Percentiles rank a stretch among this genome's conserved stretches.
Conservation (phyloP, 2,888 invertebrate genomes). For the Melitaea athalia region DNA sequence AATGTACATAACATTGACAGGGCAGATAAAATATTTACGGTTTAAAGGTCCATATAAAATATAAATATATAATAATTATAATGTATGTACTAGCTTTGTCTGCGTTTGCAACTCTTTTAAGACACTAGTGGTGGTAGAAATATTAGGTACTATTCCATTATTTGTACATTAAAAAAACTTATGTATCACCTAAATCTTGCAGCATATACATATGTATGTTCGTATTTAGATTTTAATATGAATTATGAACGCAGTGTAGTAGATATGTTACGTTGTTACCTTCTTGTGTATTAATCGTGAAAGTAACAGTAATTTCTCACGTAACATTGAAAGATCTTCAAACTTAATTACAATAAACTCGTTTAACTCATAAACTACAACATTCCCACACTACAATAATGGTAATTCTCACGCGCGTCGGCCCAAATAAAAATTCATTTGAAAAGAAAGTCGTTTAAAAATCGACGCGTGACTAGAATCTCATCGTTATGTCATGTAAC, state of each 20-base stretch:
- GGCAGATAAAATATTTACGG: too few species aligned
- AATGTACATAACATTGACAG: too few species aligned
- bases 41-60: too few species aligned
- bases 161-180: too few species aligned
- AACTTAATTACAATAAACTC: constrained; percentile 6
- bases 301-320: constrained; percentile 13
- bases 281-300: constrained; percentile 1
- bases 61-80: too few species aligned
- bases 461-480: constrained; percentile 29
- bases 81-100: too few species aligned
- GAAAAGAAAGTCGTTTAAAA: constrained; percentile 33
- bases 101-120: too few species aligned
- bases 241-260: not conserved
- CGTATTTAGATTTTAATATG: too few species aligned
- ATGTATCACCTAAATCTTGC: too few species aligned
- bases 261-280: not conserved
- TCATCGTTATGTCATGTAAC: constrained; percentile 13
- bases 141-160: too few species aligned
- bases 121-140: too few species aligned
- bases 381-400: constrained; percentile 27
- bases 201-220: too few species aligned
- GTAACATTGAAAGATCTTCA: constrained; percentile 10
- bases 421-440: constrained; percentile 29
- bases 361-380: constrained; percentile 12
- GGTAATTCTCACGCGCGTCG: constrained; percentile 31